Evolutionary conservation across 2,888 invertebrate genomes (phyloP).

Genomic region (Tipula confusa): DNA sequence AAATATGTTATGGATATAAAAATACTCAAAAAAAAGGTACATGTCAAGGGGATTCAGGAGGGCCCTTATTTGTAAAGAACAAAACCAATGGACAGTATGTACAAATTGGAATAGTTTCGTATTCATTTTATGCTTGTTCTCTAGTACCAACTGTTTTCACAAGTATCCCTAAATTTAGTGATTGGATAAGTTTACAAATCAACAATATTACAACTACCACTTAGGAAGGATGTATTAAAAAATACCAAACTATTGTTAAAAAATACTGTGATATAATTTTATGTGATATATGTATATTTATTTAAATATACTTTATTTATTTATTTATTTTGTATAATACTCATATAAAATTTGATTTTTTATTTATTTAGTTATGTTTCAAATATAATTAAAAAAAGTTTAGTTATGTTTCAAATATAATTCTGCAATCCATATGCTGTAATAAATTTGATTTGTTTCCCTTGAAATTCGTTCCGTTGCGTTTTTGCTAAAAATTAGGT

Average conservation of each 20-base stretch:
- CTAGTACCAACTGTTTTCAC: background rate
- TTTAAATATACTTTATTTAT: background rate
- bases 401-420: too few relatives aligned
- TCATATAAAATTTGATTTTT: too few relatives aligned
- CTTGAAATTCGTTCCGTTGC: too few relatives aligned
- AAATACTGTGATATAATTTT: too few relatives aligned
- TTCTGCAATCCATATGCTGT: too few relatives aligned
- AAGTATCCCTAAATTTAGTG: background rate
- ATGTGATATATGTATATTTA: background rate
- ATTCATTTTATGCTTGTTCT: background rate
- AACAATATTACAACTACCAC: background rate
- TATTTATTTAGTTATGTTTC: too few relatives aligned
- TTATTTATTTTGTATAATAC: background rate
- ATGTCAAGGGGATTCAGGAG: background rate
- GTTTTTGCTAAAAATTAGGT: too few relatives aligned
- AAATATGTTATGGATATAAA: background rate
- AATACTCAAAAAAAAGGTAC: background rate
- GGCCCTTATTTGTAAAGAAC: background rate
- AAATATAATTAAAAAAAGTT: too few relatives aligned
- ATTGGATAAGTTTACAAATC: background rate
- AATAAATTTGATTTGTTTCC: too few relatives aligned
- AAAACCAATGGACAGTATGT: background rate
- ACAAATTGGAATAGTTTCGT: background rate
- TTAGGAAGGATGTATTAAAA: too few relatives aligned
- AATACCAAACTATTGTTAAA: too few relatives aligned